Conservation (phyloP, 2,888 invertebrate species). For the Habrosyne pyritoides region DNA sequence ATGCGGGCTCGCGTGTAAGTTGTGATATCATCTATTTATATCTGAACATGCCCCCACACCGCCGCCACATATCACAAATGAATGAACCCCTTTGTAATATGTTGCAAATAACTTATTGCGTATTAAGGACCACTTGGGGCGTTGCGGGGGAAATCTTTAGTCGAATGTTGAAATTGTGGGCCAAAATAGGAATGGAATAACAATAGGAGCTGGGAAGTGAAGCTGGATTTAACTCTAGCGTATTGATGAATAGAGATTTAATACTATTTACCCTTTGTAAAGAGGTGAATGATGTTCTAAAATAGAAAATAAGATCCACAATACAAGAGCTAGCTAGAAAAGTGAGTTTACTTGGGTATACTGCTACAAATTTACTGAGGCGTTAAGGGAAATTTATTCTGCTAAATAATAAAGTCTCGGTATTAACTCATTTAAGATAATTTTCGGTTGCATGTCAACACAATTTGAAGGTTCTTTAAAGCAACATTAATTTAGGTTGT, state of each 20-base stretch:
- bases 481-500: too few species aligned
- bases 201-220: not conserved
- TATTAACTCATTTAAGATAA: too few species aligned
- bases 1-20: slow-evolving; percentile 56
- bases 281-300: too few species aligned
- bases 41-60: slow-evolving; percentile 39
- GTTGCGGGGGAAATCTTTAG: not conserved
- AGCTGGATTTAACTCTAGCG: not conserved
- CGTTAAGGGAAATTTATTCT: too few species aligned
- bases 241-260: not conserved
- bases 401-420: too few species aligned
- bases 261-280: too few species aligned
- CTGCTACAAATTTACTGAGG: too few species aligned
- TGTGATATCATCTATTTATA: slow-evolving; percentile 66
- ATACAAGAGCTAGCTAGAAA: not conserved
- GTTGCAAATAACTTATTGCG: slow-evolving; percentile 8
- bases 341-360: too few species aligned
- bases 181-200: not conserved
- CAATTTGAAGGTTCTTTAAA: too few species aligned
- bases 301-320: not conserved
- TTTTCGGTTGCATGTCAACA: too few species aligned
- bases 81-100: slow-evolving; percentile 43
- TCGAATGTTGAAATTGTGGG: not conserved
- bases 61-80: slow-evolving; percentile 49
- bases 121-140: slow-evolving; percentile 1